Conservation (phyloP, 2,113 vertebrate species). For the Syngnathoides biaculeatus region DNA sequence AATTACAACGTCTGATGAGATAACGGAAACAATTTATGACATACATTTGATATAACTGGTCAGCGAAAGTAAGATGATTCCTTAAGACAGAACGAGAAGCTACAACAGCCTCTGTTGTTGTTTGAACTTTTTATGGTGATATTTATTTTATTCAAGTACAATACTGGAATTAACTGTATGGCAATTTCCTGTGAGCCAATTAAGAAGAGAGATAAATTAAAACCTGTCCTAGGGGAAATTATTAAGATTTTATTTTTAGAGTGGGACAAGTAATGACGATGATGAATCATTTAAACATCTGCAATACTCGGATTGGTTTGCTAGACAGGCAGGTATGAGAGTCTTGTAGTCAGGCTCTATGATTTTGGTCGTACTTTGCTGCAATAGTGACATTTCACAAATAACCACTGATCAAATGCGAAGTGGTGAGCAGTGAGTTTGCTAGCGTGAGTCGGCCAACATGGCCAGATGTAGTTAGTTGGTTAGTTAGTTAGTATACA, state of each 20-base stretch:
- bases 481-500: too few species aligned
- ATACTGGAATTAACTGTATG: constrained; percentile 14
- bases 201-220: constrained; percentile 64
- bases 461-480: not conserved
- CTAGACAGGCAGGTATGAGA: constrained; percentile 43
- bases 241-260: constrained; percentile 70
- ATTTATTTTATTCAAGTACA: constrained; percentile 1
- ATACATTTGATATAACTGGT: constrained; percentile 30
- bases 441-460: too few species aligned
- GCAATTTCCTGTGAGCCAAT: constrained; percentile 70
- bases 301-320: constrained; percentile 49
- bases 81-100: constrained; percentile 41
- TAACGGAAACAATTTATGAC: constrained; percentile 50
- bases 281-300: constrained; percentile 37
- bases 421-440: not conserved
- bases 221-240: constrained; percentile 71
- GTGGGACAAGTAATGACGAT: constrained; percentile 40
- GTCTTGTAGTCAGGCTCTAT: constrained; percentile 56
- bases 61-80: constrained; percentile 37
- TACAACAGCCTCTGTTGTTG: not conserved
- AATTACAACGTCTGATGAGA: constrained; percentile 43
- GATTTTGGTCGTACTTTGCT: constrained; percentile 50
- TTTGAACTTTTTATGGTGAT: constrained; percentile 3
- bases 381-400: constrained; percentile 47
- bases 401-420: constrained; percentile 38